Percentiles rank a stretch among this genome's conserved stretches.
phyloP scores from a whole-genome alignment of 2,888 invertebrate genomes.

The Bruchidius siliquastri region DNA sequence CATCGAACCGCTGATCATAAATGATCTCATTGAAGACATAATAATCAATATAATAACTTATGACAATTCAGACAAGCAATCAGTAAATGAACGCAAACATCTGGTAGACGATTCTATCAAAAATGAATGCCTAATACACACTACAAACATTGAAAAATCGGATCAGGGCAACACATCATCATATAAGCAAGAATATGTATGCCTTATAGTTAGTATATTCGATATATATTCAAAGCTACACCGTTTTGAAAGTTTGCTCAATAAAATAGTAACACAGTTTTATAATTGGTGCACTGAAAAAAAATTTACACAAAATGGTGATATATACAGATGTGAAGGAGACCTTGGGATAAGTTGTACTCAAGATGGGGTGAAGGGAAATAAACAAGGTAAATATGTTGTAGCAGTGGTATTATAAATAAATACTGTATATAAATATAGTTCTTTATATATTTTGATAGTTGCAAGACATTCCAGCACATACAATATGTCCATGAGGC shows the following conservation, averaged over 20 bases:
- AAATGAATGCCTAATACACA: too few species aligned
- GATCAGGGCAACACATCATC: too few species aligned
- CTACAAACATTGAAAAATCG: too few species aligned
- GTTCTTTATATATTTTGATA: too few species aligned
- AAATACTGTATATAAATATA: too few species aligned
- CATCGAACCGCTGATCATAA: constrained; percentile 40
- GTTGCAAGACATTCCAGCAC: too few species aligned
- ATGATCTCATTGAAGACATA: constrained; percentile 31
- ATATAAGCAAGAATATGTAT: constrained; percentile 8
- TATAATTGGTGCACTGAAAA: constrained; percentile 29
- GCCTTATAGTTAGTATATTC: constrained; percentile 34
- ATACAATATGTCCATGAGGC: too few species aligned
- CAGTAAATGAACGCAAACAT: constrained; percentile 24
- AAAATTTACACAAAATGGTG: constrained; percentile 19
- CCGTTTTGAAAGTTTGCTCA: constrained; percentile 39
- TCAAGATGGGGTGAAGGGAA: too few species aligned
- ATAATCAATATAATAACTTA: constrained; percentile 32
- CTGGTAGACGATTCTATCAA: neutral
- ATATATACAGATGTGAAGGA: constrained; percentile 21
- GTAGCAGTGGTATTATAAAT: too few species aligned
- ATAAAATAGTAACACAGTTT: constrained; percentile 28
- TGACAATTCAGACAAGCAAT: constrained; percentile 22
- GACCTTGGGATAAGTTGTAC: too few species aligned
- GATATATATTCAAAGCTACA: constrained; percentile 41
- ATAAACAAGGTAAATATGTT: too few species aligned